Evolutionary conservation across 2,888 invertebrate genomes (phyloP), one percentile per base, ranked within the genome.

Genomic region (Polymixis lichenea): DNA sequence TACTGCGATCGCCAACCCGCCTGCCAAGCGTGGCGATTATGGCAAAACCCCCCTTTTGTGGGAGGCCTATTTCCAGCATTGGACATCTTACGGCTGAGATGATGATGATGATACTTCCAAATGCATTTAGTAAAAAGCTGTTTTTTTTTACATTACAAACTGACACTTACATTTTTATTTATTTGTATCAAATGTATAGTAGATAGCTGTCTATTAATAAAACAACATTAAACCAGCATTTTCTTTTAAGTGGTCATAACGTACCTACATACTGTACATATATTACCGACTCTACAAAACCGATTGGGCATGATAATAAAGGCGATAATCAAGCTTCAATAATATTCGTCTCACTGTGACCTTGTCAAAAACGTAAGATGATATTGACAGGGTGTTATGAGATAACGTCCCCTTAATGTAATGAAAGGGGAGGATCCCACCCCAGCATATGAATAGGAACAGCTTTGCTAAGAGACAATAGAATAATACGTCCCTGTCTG

Each of bases 221-320:
- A 79, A n/a, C n/a, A n/a, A n/a, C n/a, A n/a, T n/a, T n/a, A n/a
- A n/a, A 73, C 17, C 80, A 77, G 77, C n/a, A 80, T 77, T 80
- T 62, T 55, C 2, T 72, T 79, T 80, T 77, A 80, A 62, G 77
- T 79, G 77, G 72, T 61, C 60, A 32, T 78, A 70, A 55, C n/a
- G 9, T 53, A 28, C n/a, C 17, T 38, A 43, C 49, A 9, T 15
- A 32, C 3, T 77, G n/a, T n/a, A n/a, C n/a, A 65, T 46, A 38
- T 49, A 72, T 79, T 72, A 25, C n/a, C 19, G 49, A 55, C 38
- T 55, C 7, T 22, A 60, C 15, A n/a, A 3, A 25, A 17, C 49
- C n/a, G 15, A 49, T 55, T 49, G 25, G 49, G 51, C 53, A 28
- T 72, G 19, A 49, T 28, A 56, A 32, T 49, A 43, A 53, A 13